These are phyloP conservation scores for Botia almorhae DNA, from an alignment of 2,797 vertebrate species.

Conservation along the genomic window DNA sequence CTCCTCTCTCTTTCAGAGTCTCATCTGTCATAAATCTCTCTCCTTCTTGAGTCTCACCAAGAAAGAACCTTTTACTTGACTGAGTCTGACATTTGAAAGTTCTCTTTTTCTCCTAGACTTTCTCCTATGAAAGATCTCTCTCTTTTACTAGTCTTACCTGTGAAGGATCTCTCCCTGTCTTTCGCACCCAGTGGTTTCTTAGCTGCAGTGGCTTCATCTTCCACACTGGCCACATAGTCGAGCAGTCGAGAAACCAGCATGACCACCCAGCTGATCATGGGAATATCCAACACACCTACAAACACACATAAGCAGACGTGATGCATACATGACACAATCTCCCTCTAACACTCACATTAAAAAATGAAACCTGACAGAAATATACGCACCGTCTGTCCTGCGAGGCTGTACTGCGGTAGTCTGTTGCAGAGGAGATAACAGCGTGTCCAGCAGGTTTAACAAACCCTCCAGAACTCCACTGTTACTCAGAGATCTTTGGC, in stretches of 20 bases:
- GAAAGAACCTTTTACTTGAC: too few species aligned
- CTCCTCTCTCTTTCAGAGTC: too few species aligned
- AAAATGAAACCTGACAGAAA: background rate
- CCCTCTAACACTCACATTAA: background rate
- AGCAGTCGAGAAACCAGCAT: slow-evolving; percentile 96
- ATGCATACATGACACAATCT: background rate
- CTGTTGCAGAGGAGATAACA: slow-evolving; percentile 92
- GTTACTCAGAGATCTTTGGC: slow-evolving; percentile 97
- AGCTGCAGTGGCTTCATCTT: slow-evolving; percentile 91
- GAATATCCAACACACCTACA: slow-evolving; percentile 94
- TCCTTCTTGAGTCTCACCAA: too few species aligned
- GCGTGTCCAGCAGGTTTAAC: slow-evolving; percentile 93
- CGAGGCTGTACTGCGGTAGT: slow-evolving; percentile 79
- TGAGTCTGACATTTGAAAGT: too few species aligned
- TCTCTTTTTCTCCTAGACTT: background rate
- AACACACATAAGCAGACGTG: slow-evolving; percentile 51
- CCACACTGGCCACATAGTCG: slow-evolving; percentile 95
- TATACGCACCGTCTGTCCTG: slow-evolving; percentile 86
- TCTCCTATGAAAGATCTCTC: background rate
- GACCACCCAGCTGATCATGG: slow-evolving; percentile 99
- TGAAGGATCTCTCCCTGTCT: slow-evolving; percentile 88
- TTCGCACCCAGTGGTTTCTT: slow-evolving; percentile 95
- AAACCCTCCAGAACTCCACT: slow-evolving; percentile 96
- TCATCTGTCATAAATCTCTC: too few species aligned
- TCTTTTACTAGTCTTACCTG: slow-evolving; percentile 75